These are phyloP conservation scores for Hepsetus odoe DNA, from an alignment of 2,113 vertebrate genomes.

Conservation along the genomic window DNA sequence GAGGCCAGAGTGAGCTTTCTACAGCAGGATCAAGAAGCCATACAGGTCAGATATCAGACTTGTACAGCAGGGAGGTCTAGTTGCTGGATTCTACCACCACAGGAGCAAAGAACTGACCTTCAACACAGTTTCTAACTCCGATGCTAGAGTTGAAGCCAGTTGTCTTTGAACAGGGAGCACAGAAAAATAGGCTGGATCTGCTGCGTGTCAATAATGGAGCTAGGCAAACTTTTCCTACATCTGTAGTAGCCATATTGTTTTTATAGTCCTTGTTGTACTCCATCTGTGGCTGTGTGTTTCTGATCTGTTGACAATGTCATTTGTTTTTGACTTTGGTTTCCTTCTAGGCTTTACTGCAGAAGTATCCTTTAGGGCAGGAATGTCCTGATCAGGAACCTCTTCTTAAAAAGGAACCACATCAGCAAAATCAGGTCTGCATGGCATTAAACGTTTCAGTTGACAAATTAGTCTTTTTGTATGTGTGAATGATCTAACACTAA, in stretches of 20 bases:
- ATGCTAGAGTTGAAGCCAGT: too few species aligned
- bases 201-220: too few species aligned
- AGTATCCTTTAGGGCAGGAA: slow-evolving; percentile 68
- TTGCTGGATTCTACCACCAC: too few species aligned
- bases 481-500: not conserved
- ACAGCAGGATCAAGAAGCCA: slow-evolving; percentile 70
- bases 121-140: too few species aligned
- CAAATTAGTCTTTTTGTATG: not conserved
- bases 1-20: slow-evolving; percentile 81
- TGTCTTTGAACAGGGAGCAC: too few species aligned
- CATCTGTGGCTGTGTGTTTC: not conserved
- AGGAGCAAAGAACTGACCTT: too few species aligned
- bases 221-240: too few species aligned
- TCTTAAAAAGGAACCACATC: slow-evolving; percentile 41
- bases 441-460: not conserved
- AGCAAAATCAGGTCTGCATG: slow-evolving; percentile 55
- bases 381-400: slow-evolving; percentile 63
- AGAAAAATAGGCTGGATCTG: too few species aligned
- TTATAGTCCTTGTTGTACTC: too few species aligned
- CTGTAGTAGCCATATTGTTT: too few species aligned
- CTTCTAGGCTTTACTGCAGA: slow-evolving; percentile 76
- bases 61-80: not conserved
- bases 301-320: not conserved
- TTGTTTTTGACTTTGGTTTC: slow-evolving; percentile 3
- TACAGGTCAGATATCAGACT: slow-evolving; percentile 39